Evolutionary conservation across 1,140 invertebrate genomes (phyloP), one percentile per base, ranked within the genome.

Genomic region (Cydia strobilella): DNA sequence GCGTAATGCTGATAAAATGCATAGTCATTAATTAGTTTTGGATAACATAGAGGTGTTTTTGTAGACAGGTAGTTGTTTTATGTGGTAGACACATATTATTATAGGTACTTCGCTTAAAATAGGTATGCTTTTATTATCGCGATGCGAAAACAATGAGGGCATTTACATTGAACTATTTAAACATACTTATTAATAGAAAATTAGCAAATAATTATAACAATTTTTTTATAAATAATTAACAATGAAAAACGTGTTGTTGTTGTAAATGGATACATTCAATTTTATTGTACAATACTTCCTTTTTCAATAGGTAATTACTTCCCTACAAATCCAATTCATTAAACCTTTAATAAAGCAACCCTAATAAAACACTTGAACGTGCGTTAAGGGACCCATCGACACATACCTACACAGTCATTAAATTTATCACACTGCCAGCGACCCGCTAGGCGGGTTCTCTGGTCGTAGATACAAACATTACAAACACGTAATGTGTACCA

Each of bases 251-350:
- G 0, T 54, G 0, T 35, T 48, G 42, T 42, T 42, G 42, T 42
- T 42, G 42, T 23, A 10, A 59, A 59, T 59, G 54, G 18, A 20
- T 7, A n/a, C 6, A 59, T 59, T 20, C 7, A 59, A 23, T 3
- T 23, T 10, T 20, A 59, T 59, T 20, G 13, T 59, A 59, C 18
- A 59, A 9, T 3, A 51, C 4, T 54, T 23, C n/a, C 20, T 59
- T 59, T 20, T 54, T 15, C 51, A 20, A 20, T 54, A 18, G 27
- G 27, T 27, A 27, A 59, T 20, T 20, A 59, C 54, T 23, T 51
- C 6, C 48, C 54, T 59, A 59, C 54, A 59, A 59, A 59, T 59
- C 54, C 54, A 23, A 59, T 59, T 59, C 6, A 59, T 20, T 59
- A 20, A 23, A 23, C 20, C n/a, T 0, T 59, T 59, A 20, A 51